Evolutionary conservation across 1,140 invertebrate genomes (phyloP).

Genomic region (Papilio glaucus): DNA sequence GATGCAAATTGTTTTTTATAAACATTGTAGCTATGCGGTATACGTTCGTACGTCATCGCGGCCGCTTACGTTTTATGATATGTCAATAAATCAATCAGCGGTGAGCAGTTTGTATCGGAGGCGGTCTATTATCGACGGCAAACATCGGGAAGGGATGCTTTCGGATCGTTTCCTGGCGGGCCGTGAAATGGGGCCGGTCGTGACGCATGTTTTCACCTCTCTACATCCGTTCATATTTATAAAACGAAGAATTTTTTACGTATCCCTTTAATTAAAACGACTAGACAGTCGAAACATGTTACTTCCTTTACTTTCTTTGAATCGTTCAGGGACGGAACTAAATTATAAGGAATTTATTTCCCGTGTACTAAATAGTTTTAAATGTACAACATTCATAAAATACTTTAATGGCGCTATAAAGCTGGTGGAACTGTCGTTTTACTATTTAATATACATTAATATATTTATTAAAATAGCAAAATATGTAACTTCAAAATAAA

Average conservation of each 20-base stretch:
- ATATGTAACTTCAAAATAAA: too few relatives aligned
- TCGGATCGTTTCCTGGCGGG: slow-evolving; percentile 72
- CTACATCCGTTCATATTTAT: slow-evolving; percentile 72
- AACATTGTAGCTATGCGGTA: slow-evolving; percentile 16
- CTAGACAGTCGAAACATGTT: slow-evolving; percentile 42
- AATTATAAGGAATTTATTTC: slow-evolving; percentile 18
- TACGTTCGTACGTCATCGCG: slow-evolving; percentile 46
- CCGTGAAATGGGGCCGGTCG: slow-evolving; percentile 73
- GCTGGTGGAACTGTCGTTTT: not conserved
- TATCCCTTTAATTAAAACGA: slow-evolving; percentile 52
- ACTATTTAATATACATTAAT: not conserved
- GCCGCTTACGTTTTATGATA: slow-evolving; percentile 53
- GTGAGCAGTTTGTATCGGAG: slow-evolving; percentile 65
- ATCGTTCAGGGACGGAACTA: slow-evolving; percentile 22
- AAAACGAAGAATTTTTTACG: slow-evolving; percentile 57
- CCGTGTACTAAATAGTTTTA: slow-evolving; percentile 2
- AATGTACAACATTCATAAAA: slow-evolving; percentile 10
- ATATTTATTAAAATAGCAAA: too few relatives aligned
- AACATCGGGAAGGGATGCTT: slow-evolving; percentile 78
- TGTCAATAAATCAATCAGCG: slow-evolving; percentile 51
- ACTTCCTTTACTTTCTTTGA: slow-evolving; percentile 37
- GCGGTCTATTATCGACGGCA: slow-evolving; percentile 78
- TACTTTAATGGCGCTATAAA: slow-evolving; percentile 4
- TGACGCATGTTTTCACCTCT: slow-evolving; percentile 75
- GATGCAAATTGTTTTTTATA: slow-evolving; percentile 25